phyloP scores from a whole-genome alignment of 2,888 invertebrate species.

The Rhorus exstirpatorius region DNA sequence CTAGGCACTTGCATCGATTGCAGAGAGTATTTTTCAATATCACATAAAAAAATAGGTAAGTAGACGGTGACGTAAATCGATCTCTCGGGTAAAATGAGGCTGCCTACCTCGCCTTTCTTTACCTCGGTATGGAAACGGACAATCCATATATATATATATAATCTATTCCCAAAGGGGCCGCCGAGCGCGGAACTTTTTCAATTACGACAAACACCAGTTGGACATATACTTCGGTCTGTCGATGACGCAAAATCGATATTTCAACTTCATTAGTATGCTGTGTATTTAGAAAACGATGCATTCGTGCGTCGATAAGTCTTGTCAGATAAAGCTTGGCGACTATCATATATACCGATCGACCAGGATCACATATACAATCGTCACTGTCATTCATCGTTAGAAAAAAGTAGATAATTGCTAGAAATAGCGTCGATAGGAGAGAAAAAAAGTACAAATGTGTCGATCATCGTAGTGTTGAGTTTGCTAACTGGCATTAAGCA shows the following conservation, averaged over 20 bases:
- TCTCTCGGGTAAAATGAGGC: conserved; percentile 3
- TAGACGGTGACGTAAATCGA: conserved; percentile 2
- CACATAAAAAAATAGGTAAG: neutral
- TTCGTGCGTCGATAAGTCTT: conserved; percentile 21
- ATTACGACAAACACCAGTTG: conserved; percentile 23
- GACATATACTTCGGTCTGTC: neutral
- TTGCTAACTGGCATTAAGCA: too few species aligned
- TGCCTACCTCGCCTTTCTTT: neutral
- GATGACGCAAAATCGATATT: conserved; percentile 57
- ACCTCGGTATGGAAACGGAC: neutral
- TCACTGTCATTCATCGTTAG: neutral
- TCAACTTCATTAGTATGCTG: neutral
- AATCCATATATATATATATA: conserved; percentile 47
- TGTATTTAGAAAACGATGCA: neutral
- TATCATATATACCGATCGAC: conserved; percentile 31
- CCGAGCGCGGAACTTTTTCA: conserved; percentile 27
- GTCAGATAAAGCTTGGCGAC: conserved; percentile 13
- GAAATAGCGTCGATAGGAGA: neutral
- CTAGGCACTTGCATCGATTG: too few species aligned
- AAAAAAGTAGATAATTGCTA: too few species aligned
- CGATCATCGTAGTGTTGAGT: neutral
- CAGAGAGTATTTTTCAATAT: too few species aligned
- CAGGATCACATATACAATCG: conserved; percentile 17
- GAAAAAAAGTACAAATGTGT: neutral
- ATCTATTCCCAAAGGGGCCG: conserved; percentile 18